Base-by-base conservation (phyloP, 2,888 invertebrate species). In the Phengaris arion region DNA sequence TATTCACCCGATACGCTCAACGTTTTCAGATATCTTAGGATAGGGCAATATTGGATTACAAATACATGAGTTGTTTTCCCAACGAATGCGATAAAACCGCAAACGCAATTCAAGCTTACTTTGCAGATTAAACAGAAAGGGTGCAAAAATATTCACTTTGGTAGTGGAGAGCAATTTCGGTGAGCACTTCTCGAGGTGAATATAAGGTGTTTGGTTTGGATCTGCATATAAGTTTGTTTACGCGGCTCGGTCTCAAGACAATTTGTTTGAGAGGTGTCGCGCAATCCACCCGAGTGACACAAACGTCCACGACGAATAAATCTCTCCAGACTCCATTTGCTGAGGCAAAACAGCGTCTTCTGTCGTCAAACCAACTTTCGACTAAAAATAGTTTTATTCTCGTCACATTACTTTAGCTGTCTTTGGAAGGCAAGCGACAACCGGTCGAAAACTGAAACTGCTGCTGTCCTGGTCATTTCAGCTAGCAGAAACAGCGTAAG, bases 241-340 rank as follows among this genome's bases (percentile, higher is more conserved):
- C 91, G 86, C 84, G 85, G 84, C 84, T 75, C 82, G 87, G 89
- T 90, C 90, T 91, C 93, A 87, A 87, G 88, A 92, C 93, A 93
- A 93, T 93, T 91, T 93, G 88, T 91, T 92, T 92, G 91, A 93
- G 92, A 93, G 93, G 92, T 92, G 91, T 92, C 91, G 86, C 83
- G 91, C 91, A 92, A 92, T 93, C 91, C 91, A 90, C 92, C 92
- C 22, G 77, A 73, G 83, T 57, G 85, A 89, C 87, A 87, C 85
- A 82, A 75, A 75, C 76, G 55, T 68, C 48, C 57, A 22, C 22
- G 80, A 78, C 81, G 85, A 87, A 87, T 88, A 87, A 87, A 85
- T 86, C 85, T 57, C 57, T 46, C 64, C 64, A 64, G 64, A 64
- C 64, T 64, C 52, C 64, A 64, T 64, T 45, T 64, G 64, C 35